phyloP scores from a whole-genome alignment of 2,888 invertebrate species.

The Phyto melanocephala region DNA sequence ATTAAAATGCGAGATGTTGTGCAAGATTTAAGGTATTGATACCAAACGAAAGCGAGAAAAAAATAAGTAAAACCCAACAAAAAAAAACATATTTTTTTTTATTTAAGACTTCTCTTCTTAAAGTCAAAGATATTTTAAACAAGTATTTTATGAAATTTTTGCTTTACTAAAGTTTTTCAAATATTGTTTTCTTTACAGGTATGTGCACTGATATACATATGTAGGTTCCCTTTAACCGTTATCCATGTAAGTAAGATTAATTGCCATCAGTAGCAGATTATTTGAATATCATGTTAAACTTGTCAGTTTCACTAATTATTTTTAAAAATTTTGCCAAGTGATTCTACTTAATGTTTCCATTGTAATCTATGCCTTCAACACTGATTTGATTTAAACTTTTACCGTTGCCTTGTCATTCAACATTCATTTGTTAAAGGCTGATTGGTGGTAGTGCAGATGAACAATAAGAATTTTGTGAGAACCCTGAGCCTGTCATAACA shows the following conservation, averaged over 20 bases:
- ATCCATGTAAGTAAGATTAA: background rate
- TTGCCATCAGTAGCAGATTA: background rate
- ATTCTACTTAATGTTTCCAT: background rate
- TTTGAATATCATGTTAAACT: background rate
- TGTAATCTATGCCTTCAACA: background rate
- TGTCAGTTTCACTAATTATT: background rate
- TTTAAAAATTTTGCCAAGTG: background rate
- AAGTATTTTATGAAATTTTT: too few species aligned
- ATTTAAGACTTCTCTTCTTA: too few species aligned
- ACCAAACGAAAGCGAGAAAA: too few species aligned
- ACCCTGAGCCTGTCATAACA: background rate
- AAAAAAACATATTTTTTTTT: too few species aligned
- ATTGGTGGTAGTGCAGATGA: constrained; percentile 1
- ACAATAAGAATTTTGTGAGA: constrained; percentile 25
- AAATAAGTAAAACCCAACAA: too few species aligned
- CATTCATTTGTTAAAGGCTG: background rate
- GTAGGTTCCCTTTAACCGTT: background rate
- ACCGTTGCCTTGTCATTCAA: background rate
- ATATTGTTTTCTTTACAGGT: constrained; percentile 17
- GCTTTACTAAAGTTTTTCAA: background rate
- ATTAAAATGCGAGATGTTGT: too few species aligned
- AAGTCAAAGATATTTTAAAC: too few species aligned
- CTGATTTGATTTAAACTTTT: too few species aligned
- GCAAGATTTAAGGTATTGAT: too few species aligned
- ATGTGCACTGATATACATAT: too few species aligned